phyloP scores from a whole-genome alignment of 2,797 vertebrate species.

The Acanthurus leucopareius region DNA sequence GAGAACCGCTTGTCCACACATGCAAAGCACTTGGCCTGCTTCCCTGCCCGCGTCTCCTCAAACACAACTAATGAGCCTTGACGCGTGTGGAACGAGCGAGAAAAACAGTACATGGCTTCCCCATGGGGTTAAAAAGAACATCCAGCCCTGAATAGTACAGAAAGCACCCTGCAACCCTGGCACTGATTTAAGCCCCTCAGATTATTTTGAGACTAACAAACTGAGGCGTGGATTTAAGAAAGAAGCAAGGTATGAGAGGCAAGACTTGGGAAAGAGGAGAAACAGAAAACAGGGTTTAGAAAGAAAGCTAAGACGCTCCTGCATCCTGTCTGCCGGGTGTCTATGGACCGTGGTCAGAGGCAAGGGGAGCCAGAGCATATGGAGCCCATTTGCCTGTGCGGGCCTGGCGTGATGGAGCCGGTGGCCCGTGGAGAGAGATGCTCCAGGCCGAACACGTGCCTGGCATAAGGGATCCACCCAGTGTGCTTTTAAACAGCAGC shows the following conservation, averaged over 20 bases:
- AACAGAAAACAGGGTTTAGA: constrained; percentile 41
- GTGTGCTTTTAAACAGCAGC: constrained; percentile 69
- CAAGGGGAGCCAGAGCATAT: constrained; percentile 66
- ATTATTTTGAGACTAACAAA: constrained; percentile 37
- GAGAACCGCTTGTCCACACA: constrained; percentile 71
- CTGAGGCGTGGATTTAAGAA: constrained; percentile 26
- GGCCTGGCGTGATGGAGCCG: constrained; percentile 54
- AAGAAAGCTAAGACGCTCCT: constrained; percentile 20
- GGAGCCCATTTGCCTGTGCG: constrained; percentile 71
- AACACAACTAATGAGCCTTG: constrained; percentile 77
- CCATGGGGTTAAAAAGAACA: constrained; percentile 57
- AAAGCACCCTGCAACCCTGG: constrained; percentile 26
- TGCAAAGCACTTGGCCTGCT: constrained; percentile 68
- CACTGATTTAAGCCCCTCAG: constrained; percentile 29
- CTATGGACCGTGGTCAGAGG: constrained; percentile 49
- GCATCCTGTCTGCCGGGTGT: constrained; percentile 75
- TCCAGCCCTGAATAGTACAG: constrained; percentile 52
- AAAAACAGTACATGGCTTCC: constrained; percentile 60
- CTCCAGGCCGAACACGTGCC: constrained; percentile 76
- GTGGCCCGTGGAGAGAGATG: constrained; percentile 69
- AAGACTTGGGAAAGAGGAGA: constrained; percentile 20
- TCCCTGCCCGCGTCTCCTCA: constrained; percentile 65
- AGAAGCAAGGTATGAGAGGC: constrained; percentile 26
- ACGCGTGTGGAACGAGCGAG: constrained; percentile 73
- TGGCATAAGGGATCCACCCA: constrained; percentile 60